Percentiles rank a stretch among this genome's conserved stretches.
These are phyloP conservation scores for Isichthys henryi DNA, from an alignment of 2,113 vertebrate genomes.

Conservation along the genomic window DNA sequence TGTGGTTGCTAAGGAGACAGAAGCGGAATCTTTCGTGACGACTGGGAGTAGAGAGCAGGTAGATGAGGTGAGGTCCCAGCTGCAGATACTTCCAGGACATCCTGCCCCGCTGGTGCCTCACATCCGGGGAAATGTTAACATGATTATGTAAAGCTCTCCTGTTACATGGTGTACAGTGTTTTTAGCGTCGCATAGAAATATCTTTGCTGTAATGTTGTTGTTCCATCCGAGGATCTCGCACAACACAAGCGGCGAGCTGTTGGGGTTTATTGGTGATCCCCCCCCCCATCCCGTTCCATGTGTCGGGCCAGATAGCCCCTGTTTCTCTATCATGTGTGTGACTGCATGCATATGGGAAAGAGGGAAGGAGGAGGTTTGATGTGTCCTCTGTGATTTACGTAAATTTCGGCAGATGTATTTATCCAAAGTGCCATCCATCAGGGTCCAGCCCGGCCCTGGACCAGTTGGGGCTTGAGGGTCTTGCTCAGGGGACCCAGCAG, in stretches of 20 bases:
- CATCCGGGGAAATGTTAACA: neutral
- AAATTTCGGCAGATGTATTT: neutral
- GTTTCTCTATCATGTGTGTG: neutral
- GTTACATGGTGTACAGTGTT: neutral
- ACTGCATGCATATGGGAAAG: neutral
- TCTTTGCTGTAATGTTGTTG: neutral
- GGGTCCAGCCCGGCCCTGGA: neutral
- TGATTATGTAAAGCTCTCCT: neutral
- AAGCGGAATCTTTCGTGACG: neutral
- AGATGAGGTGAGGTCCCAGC: neutral
- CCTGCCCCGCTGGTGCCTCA: neutral
- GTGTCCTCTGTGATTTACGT: neutral
- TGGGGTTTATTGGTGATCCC: neutral
- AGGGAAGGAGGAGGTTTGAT: neutral
- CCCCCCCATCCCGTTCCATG: neutral
- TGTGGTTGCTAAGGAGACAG: neutral
- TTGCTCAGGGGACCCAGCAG: neutral
- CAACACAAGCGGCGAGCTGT: neutral
- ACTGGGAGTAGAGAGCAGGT: neutral
- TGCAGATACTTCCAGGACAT: neutral
- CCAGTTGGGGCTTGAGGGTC: neutral
- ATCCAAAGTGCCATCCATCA: neutral
- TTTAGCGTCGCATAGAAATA: neutral
- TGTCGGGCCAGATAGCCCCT: neutral
- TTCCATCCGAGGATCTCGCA: neutral